phyloP scores from a whole-genome alignment of 2,888 invertebrate species.

The Pandemis heparana region DNA sequence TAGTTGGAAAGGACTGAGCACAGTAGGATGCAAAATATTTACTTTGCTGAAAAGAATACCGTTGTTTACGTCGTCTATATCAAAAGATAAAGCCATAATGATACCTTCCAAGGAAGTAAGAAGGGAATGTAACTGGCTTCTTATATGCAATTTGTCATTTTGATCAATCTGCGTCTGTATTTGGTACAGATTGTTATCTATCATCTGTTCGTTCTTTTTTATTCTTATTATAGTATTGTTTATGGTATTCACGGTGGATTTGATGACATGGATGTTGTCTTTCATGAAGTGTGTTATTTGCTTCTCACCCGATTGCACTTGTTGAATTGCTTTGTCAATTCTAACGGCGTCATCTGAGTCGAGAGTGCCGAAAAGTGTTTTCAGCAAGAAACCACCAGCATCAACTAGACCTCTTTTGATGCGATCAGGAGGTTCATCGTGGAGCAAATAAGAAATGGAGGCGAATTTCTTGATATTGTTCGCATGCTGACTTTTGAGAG shows the following conservation, averaged over 20 bases:
- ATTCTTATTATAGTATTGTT: slow-evolving; percentile 6
- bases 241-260: neutral
- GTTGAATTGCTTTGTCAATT: slow-evolving; percentile 3
- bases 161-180: slow-evolving; percentile 8
- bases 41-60: slow-evolving; percentile 5
- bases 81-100: slow-evolving; percentile 6
- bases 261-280: slow-evolving; percentile 5
- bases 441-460: neutral
- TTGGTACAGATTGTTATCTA: neutral
- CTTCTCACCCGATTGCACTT: slow-evolving; percentile 3
- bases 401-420: neutral
- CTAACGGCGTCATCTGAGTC: neutral
- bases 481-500: slow-evolving; percentile 3
- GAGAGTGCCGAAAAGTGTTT: neutral
- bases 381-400: neutral
- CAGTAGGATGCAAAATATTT: slow-evolving; percentile 2
- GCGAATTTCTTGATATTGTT: slow-evolving; percentile 4
- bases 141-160: slow-evolving; percentile 2
- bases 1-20: neutral
- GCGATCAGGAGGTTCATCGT: neutral
- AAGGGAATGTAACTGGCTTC: neutral
- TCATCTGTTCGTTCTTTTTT: slow-evolving; percentile 6
- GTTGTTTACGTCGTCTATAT: neutral
- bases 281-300: slow-evolving; percentile 11
- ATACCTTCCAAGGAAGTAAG: neutral